Evolutionary conservation across 2,888 invertebrate genomes (phyloP), one percentile per base, ranked within the genome.

Genomic region (Volucella bombylans): DNA sequence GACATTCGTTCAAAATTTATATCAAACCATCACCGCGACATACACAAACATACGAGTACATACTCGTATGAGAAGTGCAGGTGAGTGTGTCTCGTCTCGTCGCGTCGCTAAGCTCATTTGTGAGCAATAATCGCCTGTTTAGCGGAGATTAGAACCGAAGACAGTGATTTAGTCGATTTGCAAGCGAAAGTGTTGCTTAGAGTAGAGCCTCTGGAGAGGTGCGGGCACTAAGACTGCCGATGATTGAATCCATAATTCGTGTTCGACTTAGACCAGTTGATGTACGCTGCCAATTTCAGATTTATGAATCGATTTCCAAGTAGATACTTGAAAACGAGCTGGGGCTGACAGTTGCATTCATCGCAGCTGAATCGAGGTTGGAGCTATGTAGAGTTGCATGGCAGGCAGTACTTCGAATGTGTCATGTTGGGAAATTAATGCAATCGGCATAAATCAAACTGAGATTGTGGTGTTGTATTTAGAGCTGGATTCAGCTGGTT

Each of bases 341-440:
- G 52, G 31, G 50, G 67, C 61, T 64, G 79, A 74, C 82, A 83
- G 73, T 80, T 78, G 82, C 62, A 78, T 61, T 77, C 55, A 78
- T 68, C 62, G 73, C 39, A 55, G 64, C 64, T 69, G 31, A 31
- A 31, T 6, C 6, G 31, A 31, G 0, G 31, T 31, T 31, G 31
- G 31, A 31, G 31, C 31, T 6, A 6, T 6, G 31, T 31, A 6
- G 6, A 31, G 6, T 31, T 31, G 31, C 4, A 31, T 31, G 4
- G 62, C 72, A 72, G 62, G 59, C 62, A 57, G n/a, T 69, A 65
- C 59, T 71, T 69, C 62, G 72, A 76, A 76, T 81, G 81, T 81
- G 85, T 81, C 76, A 81, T 81, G 81, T 85, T 85, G 81, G 74
- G 50, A 85, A 85, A 85, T 81, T 85, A 85, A 81, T 81, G 71